Conservation (phyloP, 2,797 vertebrate genomes). For the Phrynocephalus forsythii region DNA sequence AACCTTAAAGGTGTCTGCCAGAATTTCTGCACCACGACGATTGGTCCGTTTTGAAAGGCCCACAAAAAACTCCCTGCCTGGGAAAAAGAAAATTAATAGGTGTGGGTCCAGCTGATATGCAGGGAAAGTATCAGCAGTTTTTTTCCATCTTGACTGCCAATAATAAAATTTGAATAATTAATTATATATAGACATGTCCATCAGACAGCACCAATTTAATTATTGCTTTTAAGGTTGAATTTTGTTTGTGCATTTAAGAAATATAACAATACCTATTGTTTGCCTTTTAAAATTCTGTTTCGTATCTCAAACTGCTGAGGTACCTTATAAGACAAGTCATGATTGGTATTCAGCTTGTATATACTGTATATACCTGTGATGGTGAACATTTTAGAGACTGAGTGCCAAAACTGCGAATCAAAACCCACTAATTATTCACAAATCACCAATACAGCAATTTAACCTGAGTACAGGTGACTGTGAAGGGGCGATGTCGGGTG, state of each 20-base stretch:
- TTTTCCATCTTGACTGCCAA: neutral
- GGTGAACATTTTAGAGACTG: too few species aligned
- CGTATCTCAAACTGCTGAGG: constrained; percentile 47
- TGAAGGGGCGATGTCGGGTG: too few species aligned
- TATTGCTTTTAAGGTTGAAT: constrained; percentile 36
- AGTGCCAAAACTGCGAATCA: too few species aligned
- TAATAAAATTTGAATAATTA: neutral
- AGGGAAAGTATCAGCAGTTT: neutral
- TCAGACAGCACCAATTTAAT: constrained; percentile 18
- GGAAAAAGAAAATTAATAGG: constrained; percentile 41
- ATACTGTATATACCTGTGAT: neutral
- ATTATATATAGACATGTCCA: neutral
- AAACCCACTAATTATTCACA: too few species aligned
- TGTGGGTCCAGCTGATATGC: neutral
- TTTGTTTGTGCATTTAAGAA: constrained; percentile 22
- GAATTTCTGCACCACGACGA: constrained; percentile 96
- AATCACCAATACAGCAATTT: too few species aligned
- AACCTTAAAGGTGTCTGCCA: constrained; percentile 98
- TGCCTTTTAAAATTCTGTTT: constrained; percentile 47
- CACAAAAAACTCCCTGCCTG: constrained; percentile 97
- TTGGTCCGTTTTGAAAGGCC: constrained; percentile 97
- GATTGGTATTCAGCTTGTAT: constrained; percentile 44
- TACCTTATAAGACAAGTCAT: constrained; percentile 42
- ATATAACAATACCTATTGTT: constrained; percentile 32
- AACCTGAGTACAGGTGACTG: too few species aligned